Evolutionary conservation across 1,140 invertebrate genomes (phyloP), one percentile per base, ranked within the genome.

Genomic region (Caerostris darwini): DNA sequence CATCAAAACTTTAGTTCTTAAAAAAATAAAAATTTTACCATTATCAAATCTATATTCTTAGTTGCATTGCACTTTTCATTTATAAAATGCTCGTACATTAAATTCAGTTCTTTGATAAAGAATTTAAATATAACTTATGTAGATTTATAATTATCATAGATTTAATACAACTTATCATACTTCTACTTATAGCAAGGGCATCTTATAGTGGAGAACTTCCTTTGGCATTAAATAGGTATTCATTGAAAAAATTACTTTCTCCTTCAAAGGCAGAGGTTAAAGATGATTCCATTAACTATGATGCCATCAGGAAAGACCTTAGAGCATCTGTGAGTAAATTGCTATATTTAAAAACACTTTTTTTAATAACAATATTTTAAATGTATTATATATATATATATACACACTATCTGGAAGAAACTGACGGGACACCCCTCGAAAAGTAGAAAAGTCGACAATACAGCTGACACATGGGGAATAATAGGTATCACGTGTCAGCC

Each of bases 141-240:
- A 34, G 34, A 17, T 10, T 64, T 64, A 17, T 1, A 7, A 64
- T 64, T 1, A 34, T 34, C 34, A 34, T 34, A 34, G 34, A 34
- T 34, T 34, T 34, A n/a, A 3, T 17, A 17, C 8, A 77, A 77
- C 14, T 3, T 77, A 17, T 77, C 71, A n/a, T n/a, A 34, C 71
- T 3, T 77, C 19, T n/a, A 17, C 3, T 6, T 77, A 19, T 19
- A 83, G 81, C 50, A 12, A 87, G 50, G 4, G n/a, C 12, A 56
- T 87, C 58, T 19, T 87, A 59, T 19, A 56, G 14, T 56, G 81
- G 81, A 53, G 81, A 83, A n/a, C 14, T 83, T n/a, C 81, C 53
- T 56, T 19, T 83, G 7, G 53, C 53, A 0, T 6, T 17, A 7
- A 54, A 54, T 14, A 83, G 56, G 53, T 83, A 83, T 19, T 14